Evolutionary conservation across 2,113 vertebrate genomes (phyloP).

Genomic region (Rhegmatorhina hoffmannsi): DNA sequence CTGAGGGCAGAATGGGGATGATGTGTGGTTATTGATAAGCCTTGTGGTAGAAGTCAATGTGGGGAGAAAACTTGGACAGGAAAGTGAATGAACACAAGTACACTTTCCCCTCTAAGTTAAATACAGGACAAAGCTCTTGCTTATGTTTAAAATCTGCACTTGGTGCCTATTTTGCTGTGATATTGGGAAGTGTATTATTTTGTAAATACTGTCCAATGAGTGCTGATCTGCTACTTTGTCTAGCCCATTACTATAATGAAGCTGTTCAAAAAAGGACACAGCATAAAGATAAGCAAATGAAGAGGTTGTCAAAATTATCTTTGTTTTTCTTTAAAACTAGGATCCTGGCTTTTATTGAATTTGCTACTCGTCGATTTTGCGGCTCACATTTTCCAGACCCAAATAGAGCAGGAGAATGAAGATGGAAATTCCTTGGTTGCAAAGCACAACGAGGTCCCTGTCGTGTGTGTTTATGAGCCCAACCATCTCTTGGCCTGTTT

Average conservation of each 20-base stretch:
- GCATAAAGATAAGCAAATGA: neutral
- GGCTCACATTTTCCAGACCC: slow-evolving; percentile 68
- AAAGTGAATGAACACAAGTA: neutral
- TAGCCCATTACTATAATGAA: neutral
- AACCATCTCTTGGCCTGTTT: neutral
- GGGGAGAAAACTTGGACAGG: neutral
- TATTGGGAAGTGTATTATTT: neutral
- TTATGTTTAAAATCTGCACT: neutral
- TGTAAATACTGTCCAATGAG: neutral
- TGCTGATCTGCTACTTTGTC: neutral
- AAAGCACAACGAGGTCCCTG: neutral
- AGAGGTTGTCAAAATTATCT: neutral
- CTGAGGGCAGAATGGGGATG: neutral
- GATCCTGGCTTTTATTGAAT: slow-evolving; percentile 76
- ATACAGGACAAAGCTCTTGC: neutral
- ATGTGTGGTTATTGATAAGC: neutral
- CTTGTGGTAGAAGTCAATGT: neutral
- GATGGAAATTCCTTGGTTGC: neutral
- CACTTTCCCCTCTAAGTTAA: neutral
- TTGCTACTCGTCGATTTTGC: slow-evolving; percentile 73
- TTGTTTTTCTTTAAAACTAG: slow-evolving; percentile 54
- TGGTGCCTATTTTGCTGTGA: neutral
- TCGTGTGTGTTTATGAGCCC: slow-evolving; percentile 16
- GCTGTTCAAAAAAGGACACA: neutral
- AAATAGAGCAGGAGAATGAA: slow-evolving; percentile 65